phyloP scores from a whole-genome alignment of 2,113 vertebrate species.

The Ophiodon elongatus region DNA sequence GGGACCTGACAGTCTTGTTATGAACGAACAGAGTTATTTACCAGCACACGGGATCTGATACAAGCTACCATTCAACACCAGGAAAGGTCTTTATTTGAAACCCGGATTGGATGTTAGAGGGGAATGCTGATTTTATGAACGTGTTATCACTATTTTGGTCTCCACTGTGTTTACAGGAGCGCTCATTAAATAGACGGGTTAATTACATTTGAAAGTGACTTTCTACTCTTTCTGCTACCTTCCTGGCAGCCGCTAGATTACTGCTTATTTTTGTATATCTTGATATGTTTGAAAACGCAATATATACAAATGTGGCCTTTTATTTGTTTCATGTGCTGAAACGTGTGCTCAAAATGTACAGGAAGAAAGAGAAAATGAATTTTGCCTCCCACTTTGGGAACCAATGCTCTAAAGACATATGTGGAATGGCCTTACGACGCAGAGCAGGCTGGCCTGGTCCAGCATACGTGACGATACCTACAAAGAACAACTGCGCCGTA shows the following conservation, averaged over 20 bases:
- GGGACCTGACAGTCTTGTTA: constrained; percentile 45
- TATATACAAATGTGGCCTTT: not conserved
- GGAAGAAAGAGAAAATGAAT: not conserved
- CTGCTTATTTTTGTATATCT: not conserved
- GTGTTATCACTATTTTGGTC: not conserved
- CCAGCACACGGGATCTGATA: constrained; percentile 26
- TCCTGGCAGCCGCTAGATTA: not conserved
- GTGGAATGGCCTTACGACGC: not conserved
- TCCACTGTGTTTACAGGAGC: not conserved
- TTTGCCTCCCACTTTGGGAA: not conserved
- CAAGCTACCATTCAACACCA: constrained; percentile 12
- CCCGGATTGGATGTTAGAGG: constrained; percentile 21
- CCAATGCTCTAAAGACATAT: not conserved
- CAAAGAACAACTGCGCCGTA: too few relatives aligned
- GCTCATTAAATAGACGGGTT: not conserved
- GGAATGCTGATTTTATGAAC: not conserved
- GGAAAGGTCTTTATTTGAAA: constrained; percentile 35
- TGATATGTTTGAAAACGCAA: not conserved
- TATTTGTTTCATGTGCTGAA: not conserved
- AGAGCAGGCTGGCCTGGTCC: too few relatives aligned
- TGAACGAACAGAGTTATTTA: constrained; percentile 53
- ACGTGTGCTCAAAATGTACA: not conserved
- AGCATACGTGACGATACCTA: too few relatives aligned
- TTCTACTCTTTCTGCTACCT: not conserved
- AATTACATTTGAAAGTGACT: not conserved